Evolutionary conservation across 1,140 invertebrate species (phyloP), one percentile per base, ranked within the genome.

Genomic region (Drosophila pseudoobscura): DNA sequence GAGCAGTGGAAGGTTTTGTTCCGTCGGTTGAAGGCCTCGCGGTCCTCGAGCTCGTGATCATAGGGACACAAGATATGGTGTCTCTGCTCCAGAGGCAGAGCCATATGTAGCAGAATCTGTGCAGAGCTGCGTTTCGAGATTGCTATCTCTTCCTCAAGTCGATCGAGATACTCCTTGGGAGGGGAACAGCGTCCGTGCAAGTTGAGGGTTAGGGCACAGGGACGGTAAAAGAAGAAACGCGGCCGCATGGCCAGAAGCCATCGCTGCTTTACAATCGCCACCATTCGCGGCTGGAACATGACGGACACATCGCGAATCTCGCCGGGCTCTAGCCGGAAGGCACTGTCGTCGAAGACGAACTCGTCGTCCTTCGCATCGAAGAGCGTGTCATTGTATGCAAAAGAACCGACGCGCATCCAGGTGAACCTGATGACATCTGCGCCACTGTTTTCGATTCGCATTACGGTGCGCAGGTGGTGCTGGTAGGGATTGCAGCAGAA

Each of bases 381-480:
- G 0, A 84, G 63, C 1, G 64, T 62, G 0, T 47, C 15, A 2
- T 80, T 85, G 43, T 75, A 71, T 6, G 68, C 56, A 44, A 85
- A 85, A 45, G 70, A 80, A 1, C 80, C 26, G 0, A 49, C 58
- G 2, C 24, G 51, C 6, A 15, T 29, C 89, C 83, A 90, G 9
- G 29, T 46, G 7, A 85, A 80, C 2, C 24, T 43, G 2, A 90
- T 17, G 0, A 55, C 11, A 4, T 50, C 46, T 0, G 29, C 11
- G 4, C 89, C 89, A 5, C 66, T 54, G 35, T 90, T 90, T 17
- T 89, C 78, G 6, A 90, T 63, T n/a, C 68, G 71, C 46, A 90
- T 55, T 0, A 90, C 57, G 0, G 51, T 66, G 13, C 82, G 82
- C 6, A 74, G n/a, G n/a, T 55, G 50, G 3, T 51, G 55, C 26